Base-by-base conservation (phyloP, 2,888 invertebrate species). In the Hydriomena furcata region DNA sequence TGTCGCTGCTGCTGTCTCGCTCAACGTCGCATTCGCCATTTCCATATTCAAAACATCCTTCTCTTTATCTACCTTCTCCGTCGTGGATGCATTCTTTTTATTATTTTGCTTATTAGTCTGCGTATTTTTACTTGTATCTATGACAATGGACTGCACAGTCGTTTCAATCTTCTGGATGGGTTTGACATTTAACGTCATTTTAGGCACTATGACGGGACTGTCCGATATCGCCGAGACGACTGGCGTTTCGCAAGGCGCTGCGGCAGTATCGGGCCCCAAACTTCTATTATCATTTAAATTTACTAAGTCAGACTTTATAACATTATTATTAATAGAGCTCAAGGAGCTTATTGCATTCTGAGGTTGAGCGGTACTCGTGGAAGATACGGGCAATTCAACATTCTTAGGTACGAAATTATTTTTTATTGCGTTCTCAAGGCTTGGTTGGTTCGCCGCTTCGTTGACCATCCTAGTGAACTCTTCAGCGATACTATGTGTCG, bases 211-310 rank as follows among this genome's bases (percentile, higher is more conserved):
- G 76, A 93, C 93, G 67, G 93, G 93, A 65, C 93, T 93, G 71
- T 94, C 93, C 47, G 93, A 92, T 84, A 93, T 93, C 56, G 94
- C 94, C 55, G 94, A 94, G 46, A 94, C 94, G 59, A 94, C 91
- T 32, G 94, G 94, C 20, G 93, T 93, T 68, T 89, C 89, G 61
- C 67, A 79, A 56, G 76, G 61, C 68, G 83, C 81, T 38, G 65
- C 73, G 71, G 75, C 79, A 76, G 73, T 71, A 73, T 88, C 86
- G 67, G 76, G 61, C 68, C 76, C 86, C 74, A 82, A 69, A 70
- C 58, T 74, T 78, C 83, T 85, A 79, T 63, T 84, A 75, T 88
- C 87, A 62, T 82, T 86, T 73, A 79, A 66, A 77, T 73, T 76
- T 77, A 86, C 74, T 74, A 81, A 73, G 58, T 89, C 89, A 81